Conservation (phyloP, 2,888 invertebrate species). For the Drosophila meridionalis region DNA sequence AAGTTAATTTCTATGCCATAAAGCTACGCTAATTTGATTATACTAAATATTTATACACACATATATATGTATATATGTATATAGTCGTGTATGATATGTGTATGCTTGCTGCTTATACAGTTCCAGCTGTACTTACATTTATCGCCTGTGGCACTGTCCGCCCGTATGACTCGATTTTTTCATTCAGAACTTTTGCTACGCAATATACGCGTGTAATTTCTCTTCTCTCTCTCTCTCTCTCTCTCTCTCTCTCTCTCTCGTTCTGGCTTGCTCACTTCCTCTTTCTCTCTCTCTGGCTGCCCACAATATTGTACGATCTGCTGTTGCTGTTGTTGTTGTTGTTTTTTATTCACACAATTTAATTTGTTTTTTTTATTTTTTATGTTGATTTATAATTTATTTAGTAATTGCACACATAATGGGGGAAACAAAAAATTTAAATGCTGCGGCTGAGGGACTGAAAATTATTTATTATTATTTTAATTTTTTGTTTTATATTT, state of each 20-base stretch:
- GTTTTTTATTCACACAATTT: constrained; percentile 71
- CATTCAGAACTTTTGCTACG: constrained; percentile 77
- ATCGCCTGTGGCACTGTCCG: constrained; percentile 58
- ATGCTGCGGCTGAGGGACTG: constrained; percentile 44
- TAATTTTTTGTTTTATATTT: constrained; percentile 18
- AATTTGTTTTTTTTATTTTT: constrained; percentile 27
- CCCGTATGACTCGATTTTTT: constrained; percentile 57
- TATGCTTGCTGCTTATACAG: constrained; percentile 12
- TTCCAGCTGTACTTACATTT: constrained; percentile 68
- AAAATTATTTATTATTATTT: constrained; percentile 28
- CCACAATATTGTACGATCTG: constrained; percentile 36
- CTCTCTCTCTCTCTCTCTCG: not conserved
- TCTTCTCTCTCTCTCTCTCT: constrained; percentile 38
- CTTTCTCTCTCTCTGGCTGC: constrained; percentile 14
- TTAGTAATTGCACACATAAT: constrained; percentile 75
- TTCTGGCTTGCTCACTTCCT: not conserved
- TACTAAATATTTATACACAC: constrained; percentile 2
- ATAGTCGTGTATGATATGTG: constrained; percentile 13
- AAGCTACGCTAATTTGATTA: constrained; percentile 31
- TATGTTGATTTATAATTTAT: constrained; percentile 57
- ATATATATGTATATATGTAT: not conserved
- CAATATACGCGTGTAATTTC: constrained; percentile 75
- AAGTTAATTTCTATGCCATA: constrained; percentile 28
- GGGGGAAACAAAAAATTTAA: constrained; percentile 61
- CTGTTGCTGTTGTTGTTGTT: constrained; percentile 32